Conservation (phyloP, 2,888 invertebrate species). For the Nasonovia ribisnigri region DNA sequence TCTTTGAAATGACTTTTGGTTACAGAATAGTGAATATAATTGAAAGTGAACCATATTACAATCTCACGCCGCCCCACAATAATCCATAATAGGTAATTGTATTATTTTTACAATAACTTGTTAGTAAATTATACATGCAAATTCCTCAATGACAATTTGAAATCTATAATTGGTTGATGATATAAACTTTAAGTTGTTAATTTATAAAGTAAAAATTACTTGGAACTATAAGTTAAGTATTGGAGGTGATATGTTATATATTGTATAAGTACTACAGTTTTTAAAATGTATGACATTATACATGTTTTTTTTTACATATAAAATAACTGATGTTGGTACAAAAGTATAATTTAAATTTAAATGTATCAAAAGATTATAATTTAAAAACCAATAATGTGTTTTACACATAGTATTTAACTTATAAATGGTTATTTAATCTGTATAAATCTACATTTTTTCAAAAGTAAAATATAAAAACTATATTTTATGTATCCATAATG, state of each 20-base stretch:
- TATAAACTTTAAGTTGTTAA: no score
- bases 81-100: no score
- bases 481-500: background rate
- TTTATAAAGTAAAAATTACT: no score
- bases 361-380: background rate
- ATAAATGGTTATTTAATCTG: background rate
- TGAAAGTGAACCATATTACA: no score
- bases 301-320: background rate
- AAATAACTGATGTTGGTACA: background rate
- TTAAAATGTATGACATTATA: background rate
- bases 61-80: no score
- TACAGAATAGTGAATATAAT: no score
- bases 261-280: background rate
- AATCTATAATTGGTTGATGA: no score
- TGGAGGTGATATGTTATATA: background rate
- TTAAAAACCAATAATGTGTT: background rate
- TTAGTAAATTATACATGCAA: no score
- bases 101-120: no score
- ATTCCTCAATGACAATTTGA: no score
- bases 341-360: background rate
- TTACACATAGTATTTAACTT: background rate
- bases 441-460: background rate
- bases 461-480: background rate
- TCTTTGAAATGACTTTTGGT: no score
- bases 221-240: background rate